These are phyloP conservation scores for Takifugu bimaculatus DNA, from an alignment of 2,113 vertebrate species.

Conservation along the genomic window DNA sequence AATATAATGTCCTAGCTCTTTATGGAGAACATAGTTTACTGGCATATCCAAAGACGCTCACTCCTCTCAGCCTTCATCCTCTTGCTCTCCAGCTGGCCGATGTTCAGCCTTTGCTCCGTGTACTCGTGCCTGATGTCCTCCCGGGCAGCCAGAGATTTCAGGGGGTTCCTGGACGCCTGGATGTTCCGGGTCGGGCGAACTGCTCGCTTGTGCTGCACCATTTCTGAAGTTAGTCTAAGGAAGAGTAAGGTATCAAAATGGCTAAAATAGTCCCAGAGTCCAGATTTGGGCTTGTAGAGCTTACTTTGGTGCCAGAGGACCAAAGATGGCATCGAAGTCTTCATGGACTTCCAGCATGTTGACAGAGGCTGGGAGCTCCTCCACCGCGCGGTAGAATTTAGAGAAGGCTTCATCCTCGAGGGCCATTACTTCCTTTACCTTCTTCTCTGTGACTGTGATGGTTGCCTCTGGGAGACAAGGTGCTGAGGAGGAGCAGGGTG, in stretches of 20 bases:
- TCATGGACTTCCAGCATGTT: conserved; percentile 80
- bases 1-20: too few species aligned
- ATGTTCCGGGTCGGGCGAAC: conserved; percentile 88
- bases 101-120: conserved; percentile 89
- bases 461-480: conserved; percentile 87
- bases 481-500: conserved; percentile 55
- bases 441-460: conserved; percentile 87
- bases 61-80: conserved; percentile 93
- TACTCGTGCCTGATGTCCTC: conserved; percentile 94
- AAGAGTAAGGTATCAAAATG: too few species aligned
- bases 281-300: conserved; percentile 22
- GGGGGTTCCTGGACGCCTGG: conserved; percentile 88
- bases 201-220: conserved; percentile 88
- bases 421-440: conserved; percentile 97
- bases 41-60: conserved; percentile 43
- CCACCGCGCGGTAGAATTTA: conserved; percentile 85
- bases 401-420: conserved; percentile 94
- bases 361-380: conserved; percentile 72
- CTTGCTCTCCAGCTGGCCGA: conserved; percentile 92
- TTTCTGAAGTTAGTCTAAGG: conserved; percentile 83
- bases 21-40: too few species aligned
- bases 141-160: conserved; percentile 90
- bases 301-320: conserved; percentile 88
- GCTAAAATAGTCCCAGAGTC: too few species aligned
- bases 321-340: conserved; percentile 93